Evolutionary conservation across 1,140 invertebrate genomes (phyloP), one percentile per base, ranked within the genome.

Genomic region (Drosophila nigromelanica): DNA sequence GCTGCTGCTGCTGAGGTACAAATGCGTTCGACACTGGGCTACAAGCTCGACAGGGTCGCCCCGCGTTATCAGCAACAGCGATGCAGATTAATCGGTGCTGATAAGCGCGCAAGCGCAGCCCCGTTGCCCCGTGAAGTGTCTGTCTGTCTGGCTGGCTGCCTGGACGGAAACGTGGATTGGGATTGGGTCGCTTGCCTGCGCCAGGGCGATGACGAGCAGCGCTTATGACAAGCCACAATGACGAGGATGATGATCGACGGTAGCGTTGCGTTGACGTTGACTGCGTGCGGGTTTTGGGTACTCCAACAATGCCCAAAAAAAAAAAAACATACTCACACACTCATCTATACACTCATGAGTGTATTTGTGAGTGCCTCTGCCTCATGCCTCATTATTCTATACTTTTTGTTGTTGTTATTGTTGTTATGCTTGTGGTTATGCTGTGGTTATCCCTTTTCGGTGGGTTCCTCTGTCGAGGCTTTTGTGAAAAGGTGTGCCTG

Each of bases 61-160:
- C 48, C 30, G 24, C 69, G 66, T 89, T 89, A 89, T 89, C 83
- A 89, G 83, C 73, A 73, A 72, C 51, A 63, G 54, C 67, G 85
- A 89, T 89, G 83, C 85, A 77, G 85, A 89, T 89, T 89, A 89
- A 89, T 89, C 83, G 80, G 55, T 33, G 27, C 54, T 72, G 83
- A 89, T 89, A 89, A 89, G 50, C 42, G 42, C 42, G 42, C 42
- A 43, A 43, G 42, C 42, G 81, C 60, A 60, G 60, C 52, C 45
- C 35, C 43, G 12, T 59, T 59, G 45, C 60, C 66, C 71, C 43
- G 67, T 67, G 30, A 50, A 74, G 67, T 67, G 72, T 51, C 72
- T 70, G 50, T 52, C 56, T 30, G 33, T 24, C 45, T 21, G 54
- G 37, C 39, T 45, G 62, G 37, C 39, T 45, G 62, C 40, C 58